Evolutionary conservation across 2,113 vertebrate genomes (phyloP), one percentile per base, ranked within the genome.

Genomic region (Poicephalus gulielmi): DNA sequence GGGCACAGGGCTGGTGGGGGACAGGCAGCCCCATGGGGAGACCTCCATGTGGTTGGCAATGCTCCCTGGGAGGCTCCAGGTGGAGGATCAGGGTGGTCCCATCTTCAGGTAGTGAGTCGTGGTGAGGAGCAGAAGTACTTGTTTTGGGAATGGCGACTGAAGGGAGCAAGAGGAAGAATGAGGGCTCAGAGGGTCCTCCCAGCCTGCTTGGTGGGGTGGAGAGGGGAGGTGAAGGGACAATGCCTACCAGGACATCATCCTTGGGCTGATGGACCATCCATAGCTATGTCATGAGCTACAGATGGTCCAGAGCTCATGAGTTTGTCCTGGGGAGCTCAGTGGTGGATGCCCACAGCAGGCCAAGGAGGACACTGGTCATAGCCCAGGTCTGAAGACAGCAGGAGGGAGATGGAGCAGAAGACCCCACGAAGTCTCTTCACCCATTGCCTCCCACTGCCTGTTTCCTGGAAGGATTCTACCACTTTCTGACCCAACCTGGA

Each of bases 101-200:
- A 0, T 92, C 87, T 44, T 80, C 14, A 0, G 74, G 47, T 0
- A 2, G 31, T 6, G 46, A 62, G 17, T n/a, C 5, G 1, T 28
- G 37, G 57, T 28, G 74, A n/a, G 78, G 28, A 81, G 37, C 4
- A 3, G 83, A 53, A 31, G 64, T 49, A 74, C 79, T 75, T 88
- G 86, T 52, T 1, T 2, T 1, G 1, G 64, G 39, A 30, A 77
- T 10, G 0, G n/a, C 13, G 13, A 24, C 13, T 76, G 75, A 68
- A 77, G 44, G 75, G 46, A 92, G 49, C 31, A 92, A 55, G 28
- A 81, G 24, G 27, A 24, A 90, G 28, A 81, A 75, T 43, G 37
- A 74, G 37, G 35, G 17, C 55, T 84, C 6, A 6, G n/a, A 66
- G 37, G n/a, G 19, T 66, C 12, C 23, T 76, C 41, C 28, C 23